Evolutionary conservation across 2,888 invertebrate genomes (phyloP).

Genomic region (Amblyjoppa fuscipennis): DNA sequence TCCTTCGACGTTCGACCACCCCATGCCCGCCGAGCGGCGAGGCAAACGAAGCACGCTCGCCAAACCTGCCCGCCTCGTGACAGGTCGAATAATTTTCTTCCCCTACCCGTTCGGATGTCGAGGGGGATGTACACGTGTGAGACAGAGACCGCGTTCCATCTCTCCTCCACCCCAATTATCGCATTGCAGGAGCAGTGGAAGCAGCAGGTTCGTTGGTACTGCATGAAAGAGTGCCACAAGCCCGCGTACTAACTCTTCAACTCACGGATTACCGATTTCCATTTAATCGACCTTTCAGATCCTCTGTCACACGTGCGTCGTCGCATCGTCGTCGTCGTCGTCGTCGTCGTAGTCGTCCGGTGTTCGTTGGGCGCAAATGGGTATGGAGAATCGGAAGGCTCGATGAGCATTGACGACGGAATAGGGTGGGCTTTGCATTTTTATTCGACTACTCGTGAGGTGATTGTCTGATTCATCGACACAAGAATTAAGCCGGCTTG

Average conservation of each 20-base stretch:
- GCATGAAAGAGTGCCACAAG: slow-evolving; percentile 40
- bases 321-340: slow-evolving; percentile 27
- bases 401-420: slow-evolving; percentile 15
- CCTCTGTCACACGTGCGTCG: slow-evolving; percentile 38
- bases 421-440: slow-evolving; percentile 10
- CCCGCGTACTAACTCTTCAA: slow-evolving; percentile 9
- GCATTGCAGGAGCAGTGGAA: slow-evolving; percentile 14
- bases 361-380: background rate
- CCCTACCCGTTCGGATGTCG: slow-evolving; percentile 69
- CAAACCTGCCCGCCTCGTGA: slow-evolving; percentile 76
- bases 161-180: slow-evolving; percentile 42
- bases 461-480: slow-evolving; percentile 1
- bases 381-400: background rate
- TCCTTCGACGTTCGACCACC: slow-evolving; percentile 74
- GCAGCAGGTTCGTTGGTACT: slow-evolving; percentile 20
- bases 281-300: slow-evolving; percentile 48
- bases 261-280: slow-evolving; percentile 49
- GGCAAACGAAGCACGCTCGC: slow-evolving; percentile 37
- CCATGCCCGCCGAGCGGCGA: slow-evolving; percentile 70
- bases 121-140: slow-evolving; percentile 36
- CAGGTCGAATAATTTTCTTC: slow-evolving; percentile 73
- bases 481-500: background rate
- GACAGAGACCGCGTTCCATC: slow-evolving; percentile 17
- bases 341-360: slow-evolving; percentile 7
- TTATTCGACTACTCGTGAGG: background rate